phyloP scores from a whole-genome alignment of 2,113 vertebrate species.

The Ochotona princeps region DNA sequence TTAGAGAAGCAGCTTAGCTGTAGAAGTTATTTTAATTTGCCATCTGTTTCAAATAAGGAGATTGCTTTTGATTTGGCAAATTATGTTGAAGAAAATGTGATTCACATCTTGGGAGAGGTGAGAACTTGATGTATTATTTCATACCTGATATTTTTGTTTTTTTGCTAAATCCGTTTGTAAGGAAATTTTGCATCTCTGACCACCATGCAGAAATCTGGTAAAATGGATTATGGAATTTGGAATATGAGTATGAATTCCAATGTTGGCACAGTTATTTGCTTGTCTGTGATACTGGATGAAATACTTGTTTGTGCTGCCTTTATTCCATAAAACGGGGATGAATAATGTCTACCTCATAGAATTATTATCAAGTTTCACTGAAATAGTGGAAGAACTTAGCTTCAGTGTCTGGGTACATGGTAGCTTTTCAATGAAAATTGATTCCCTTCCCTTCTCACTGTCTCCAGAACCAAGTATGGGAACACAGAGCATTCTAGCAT shows the following conservation, averaged over 20 bases:
- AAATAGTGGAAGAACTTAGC: background rate
- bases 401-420: background rate
- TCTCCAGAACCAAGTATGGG: slow-evolving; percentile 4
- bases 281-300: slow-evolving; percentile 3
- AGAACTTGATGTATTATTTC: slow-evolving; percentile 38
- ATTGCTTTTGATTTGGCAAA: slow-evolving; percentile 49
- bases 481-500: background rate
- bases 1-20: background rate
- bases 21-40: slow-evolving; percentile 63
- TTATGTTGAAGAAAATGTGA: slow-evolving; percentile 42
- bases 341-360: slow-evolving; percentile 44
- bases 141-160: slow-evolving; percentile 20
- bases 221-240: background rate
- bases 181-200: slow-evolving; percentile 32
- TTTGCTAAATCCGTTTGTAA: slow-evolving; percentile 45
- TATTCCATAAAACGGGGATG: slow-evolving; percentile 44
- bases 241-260: background rate
- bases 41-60: slow-evolving; percentile 60
- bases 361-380: slow-evolving; percentile 18
- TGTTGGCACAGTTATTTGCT: background rate
- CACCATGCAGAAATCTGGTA: background rate
- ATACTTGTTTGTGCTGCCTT: background rate
- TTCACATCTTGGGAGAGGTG: slow-evolving; percentile 53
- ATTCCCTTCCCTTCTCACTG: background rate
- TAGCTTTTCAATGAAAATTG: slow-evolving; percentile 15